Conservation (phyloP, 2,113 vertebrate genomes). For the Taxidea taxus region DNA sequence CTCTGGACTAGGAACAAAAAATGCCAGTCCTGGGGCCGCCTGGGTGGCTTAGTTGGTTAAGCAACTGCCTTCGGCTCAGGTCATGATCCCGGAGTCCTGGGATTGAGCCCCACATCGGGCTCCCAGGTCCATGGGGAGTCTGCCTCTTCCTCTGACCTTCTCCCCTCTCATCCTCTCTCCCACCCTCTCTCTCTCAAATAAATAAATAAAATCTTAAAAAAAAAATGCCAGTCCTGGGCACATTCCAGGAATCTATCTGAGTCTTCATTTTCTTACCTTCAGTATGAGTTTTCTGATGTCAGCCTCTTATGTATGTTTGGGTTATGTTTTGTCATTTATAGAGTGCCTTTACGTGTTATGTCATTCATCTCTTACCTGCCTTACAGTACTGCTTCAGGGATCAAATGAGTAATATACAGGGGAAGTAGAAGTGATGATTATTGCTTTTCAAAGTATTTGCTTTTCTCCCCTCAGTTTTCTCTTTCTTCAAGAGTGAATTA, state of each 20-base stretch:
- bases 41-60: too few species aligned
- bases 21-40: neutral
- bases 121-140: too few species aligned
- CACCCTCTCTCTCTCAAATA: too few species aligned
- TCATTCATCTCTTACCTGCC: neutral
- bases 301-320: neutral
- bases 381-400: neutral
- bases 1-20: neutral
- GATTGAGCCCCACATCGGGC: too few species aligned
- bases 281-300: neutral
- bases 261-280: neutral
- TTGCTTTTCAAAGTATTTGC: slow-evolving; percentile 39
- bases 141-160: too few species aligned
- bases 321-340: neutral
- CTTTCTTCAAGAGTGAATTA: slow-evolving; percentile 45
- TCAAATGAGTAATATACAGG: neutral
- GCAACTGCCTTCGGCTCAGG: too few species aligned
- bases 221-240: neutral
- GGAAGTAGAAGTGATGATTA: neutral
- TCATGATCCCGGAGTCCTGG: too few species aligned
- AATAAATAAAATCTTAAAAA: too few species aligned
- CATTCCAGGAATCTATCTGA: neutral
- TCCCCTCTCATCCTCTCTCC: too few species aligned
- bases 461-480: slow-evolving; percentile 16
- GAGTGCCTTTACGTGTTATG: neutral